These are phyloP conservation scores for Ovis canadensis DNA, from an alignment of 2,113 vertebrate species.

Conservation along the genomic window DNA sequence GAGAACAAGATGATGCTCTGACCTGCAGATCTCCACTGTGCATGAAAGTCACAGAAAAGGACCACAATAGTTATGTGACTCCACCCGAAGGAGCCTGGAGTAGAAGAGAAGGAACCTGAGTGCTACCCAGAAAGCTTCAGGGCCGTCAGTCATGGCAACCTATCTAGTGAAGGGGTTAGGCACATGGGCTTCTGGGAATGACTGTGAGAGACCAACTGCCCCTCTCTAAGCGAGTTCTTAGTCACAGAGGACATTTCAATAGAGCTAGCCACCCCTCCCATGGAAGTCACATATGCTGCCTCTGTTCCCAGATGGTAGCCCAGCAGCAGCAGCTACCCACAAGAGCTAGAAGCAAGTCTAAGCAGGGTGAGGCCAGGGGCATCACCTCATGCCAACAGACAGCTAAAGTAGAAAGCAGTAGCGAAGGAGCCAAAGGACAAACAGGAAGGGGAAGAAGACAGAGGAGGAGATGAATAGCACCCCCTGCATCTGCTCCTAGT, in stretches of 20 bases:
- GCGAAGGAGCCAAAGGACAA: not conserved
- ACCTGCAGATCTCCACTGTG: not conserved
- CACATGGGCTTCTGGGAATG: not conserved
- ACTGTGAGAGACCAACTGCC: not conserved
- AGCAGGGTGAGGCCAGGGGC: not conserved
- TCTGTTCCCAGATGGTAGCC: not conserved
- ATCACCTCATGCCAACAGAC: not conserved
- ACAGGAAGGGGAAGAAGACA: not conserved
- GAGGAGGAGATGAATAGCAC: not conserved
- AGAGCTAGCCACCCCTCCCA: not conserved
- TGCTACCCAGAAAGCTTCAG: not conserved
- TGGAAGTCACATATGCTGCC: not conserved
- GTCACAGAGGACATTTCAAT: not conserved
- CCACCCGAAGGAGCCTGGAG: not conserved
- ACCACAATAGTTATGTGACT: not conserved
- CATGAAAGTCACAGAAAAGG: not conserved
- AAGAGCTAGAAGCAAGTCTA: not conserved
- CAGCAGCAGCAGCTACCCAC: not conserved
- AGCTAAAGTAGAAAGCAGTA: not conserved
- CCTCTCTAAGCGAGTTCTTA: not conserved
- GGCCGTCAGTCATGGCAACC: not conserved
- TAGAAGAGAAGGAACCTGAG: not conserved
- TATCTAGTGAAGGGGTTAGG: not conserved
- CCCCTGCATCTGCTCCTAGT: not conserved
- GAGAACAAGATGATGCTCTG: not conserved